Conservation (phyloP, 23 tunicate species). For the Botrylloides violaceus region DNA sequence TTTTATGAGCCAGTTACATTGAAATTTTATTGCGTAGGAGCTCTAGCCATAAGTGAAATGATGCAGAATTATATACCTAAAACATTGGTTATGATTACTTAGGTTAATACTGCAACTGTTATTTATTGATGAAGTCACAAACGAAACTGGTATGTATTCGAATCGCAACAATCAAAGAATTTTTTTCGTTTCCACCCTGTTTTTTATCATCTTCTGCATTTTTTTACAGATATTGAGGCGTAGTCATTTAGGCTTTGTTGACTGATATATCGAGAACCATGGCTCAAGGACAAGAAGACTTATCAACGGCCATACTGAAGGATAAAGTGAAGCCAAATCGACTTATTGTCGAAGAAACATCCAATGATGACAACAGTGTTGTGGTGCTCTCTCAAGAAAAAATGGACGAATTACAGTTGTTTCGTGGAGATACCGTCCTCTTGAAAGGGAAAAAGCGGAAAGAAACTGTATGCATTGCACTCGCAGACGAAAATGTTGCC, state of each 20-base stretch:
- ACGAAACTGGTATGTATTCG: too few relatives aligned
- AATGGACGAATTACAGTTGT: slow-evolving; percentile 91
- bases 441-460: slow-evolving; percentile 94
- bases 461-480: slow-evolving; percentile 97
- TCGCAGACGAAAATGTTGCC: slow-evolving; percentile 78
- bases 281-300: slow-evolving; percentile 37
- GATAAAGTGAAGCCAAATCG: slow-evolving; percentile 88
- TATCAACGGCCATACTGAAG: slow-evolving; percentile 85
- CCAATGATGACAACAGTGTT: slow-evolving; percentile 93
- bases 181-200: too few relatives aligned
- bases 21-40: too few relatives aligned
- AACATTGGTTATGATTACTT: too few relatives aligned
- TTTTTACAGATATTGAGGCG: background rate
- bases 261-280: background rate
- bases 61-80: too few relatives aligned
- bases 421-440: slow-evolving; percentile 96
- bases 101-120: too few relatives aligned
- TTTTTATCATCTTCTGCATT: background rate
- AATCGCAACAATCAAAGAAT: too few relatives aligned
- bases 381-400: slow-evolving; percentile 79
- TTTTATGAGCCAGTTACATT: too few relatives aligned
- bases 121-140: too few relatives aligned
- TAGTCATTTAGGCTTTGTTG: background rate
- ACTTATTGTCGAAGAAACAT: slow-evolving; percentile 87
- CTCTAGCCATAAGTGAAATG: too few relatives aligned